phyloP scores from a whole-genome alignment of 2,113 vertebrate genomes.

The Leptosomus discolor region DNA sequence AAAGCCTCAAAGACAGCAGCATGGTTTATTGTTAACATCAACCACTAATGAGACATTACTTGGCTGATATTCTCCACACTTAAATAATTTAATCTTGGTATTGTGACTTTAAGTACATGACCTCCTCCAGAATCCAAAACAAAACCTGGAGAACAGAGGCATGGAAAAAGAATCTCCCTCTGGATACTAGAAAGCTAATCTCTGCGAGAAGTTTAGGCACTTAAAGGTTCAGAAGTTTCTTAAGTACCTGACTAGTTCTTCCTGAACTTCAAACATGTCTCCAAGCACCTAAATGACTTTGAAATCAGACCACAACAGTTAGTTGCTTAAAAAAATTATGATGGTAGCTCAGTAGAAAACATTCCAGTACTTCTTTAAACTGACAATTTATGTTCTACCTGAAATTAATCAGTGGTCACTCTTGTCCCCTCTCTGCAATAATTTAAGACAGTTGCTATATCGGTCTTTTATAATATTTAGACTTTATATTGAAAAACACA shows the following conservation, averaged over 20 bases:
- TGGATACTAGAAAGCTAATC: background rate
- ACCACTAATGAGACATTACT: background rate
- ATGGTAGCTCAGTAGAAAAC: background rate
- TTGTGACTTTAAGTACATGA: background rate
- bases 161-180: background rate
- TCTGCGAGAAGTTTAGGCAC: background rate
- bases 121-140: background rate
- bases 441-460: background rate
- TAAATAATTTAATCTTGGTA: background rate
- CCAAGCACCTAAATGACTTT: background rate
- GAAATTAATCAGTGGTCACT: background rate
- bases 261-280: background rate
- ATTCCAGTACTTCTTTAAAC: background rate
- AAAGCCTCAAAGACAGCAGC: background rate
- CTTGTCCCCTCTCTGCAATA: background rate
- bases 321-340: background rate
- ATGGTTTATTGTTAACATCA: background rate
- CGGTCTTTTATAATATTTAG: background rate
- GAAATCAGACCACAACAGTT: background rate
- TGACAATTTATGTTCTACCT: background rate
- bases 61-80: background rate
- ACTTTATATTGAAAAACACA: background rate
- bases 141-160: background rate
- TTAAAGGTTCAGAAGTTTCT: background rate
- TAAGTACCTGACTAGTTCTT: background rate